A percentile compares a stretch with the other conserved stretches of the same genome.
Conservation (phyloP, 2,888 invertebrate species). For the Tiliacea citrago region DNA sequence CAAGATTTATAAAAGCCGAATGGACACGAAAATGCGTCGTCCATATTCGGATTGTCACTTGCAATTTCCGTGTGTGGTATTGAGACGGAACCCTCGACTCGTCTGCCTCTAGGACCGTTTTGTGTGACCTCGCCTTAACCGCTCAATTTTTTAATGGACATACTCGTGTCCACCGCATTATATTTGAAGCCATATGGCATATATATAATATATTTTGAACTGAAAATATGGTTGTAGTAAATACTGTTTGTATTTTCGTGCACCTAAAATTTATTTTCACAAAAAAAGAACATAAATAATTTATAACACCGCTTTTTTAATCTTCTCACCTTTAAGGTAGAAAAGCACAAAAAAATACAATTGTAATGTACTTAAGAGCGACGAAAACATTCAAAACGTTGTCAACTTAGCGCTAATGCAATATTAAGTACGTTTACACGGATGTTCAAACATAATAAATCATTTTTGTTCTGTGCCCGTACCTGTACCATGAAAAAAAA, state of each 20-base stretch:
- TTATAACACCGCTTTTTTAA: constrained; percentile 21
- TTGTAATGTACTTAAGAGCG: constrained; percentile 58
- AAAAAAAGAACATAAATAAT: constrained; percentile 7
- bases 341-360: constrained; percentile 46
- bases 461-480: constrained; percentile 63
- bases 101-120: constrained; percentile 40
- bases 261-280: constrained; percentile 6
- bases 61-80: constrained; percentile 63
- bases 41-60: constrained; percentile 63
- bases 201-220: constrained; percentile 33
- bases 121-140: constrained; percentile 52
- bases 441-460: constrained; percentile 68
- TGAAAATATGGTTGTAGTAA: constrained; percentile 20
- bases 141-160: constrained; percentile 52
- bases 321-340: constrained; percentile 28
- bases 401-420: constrained; percentile 66
- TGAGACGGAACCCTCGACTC: constrained; percentile 55
- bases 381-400: constrained; percentile 58
- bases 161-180: constrained; percentile 42
- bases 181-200: constrained; percentile 41
- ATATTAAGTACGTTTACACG: constrained; percentile 68
- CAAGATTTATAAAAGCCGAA: constrained; percentile 43
- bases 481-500: constrained; percentile 61
- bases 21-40: constrained; percentile 55
- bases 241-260: constrained; percentile 7